These are phyloP conservation scores for Meloe dianella DNA, from an alignment of 2,888 invertebrate genomes.

Conservation along the genomic window DNA sequence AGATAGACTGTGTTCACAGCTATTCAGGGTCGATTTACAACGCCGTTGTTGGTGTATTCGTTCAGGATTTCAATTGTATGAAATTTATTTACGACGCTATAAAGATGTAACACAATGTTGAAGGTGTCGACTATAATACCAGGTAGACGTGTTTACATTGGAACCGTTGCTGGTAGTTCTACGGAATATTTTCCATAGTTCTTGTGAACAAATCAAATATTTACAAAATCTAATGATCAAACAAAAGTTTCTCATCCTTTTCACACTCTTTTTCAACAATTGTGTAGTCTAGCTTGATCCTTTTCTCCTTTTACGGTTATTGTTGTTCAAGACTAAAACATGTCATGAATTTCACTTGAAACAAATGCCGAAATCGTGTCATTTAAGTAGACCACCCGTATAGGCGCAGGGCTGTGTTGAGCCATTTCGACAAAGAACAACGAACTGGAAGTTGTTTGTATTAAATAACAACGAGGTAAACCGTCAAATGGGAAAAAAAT, in stretches of 20 bases:
- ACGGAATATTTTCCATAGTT: not conserved
- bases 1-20: not conserved
- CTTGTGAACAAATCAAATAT: conserved; percentile 6
- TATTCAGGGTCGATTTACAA: not conserved
- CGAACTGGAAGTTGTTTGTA: not conserved
- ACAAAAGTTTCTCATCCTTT: not conserved
- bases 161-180: conserved; percentile 12
- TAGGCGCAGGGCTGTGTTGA: not conserved
- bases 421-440: conserved; percentile 8
- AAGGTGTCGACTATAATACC: conserved; percentile 15
- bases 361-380: conserved; percentile 12
- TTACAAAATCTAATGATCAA: conserved; percentile 7
- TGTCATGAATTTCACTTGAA: not conserved
- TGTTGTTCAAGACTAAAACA: not conserved
- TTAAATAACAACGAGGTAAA: not conserved
- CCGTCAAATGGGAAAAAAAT: not conserved
- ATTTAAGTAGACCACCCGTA: conserved; percentile 7
- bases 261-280: not conserved
- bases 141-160: conserved; percentile 14
- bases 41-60: not conserved
- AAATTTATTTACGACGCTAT: conserved; percentile 32
- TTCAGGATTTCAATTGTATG: conserved; percentile 13
- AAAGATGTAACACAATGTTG: conserved; percentile 23
- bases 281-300: not conserved
- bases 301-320: not conserved